A percentile compares a stretch with the other conserved stretches of the same genome.
Evolutionary conservation across 2,888 invertebrate genomes (phyloP).

Genomic region (Catocala fraxini): DNA sequence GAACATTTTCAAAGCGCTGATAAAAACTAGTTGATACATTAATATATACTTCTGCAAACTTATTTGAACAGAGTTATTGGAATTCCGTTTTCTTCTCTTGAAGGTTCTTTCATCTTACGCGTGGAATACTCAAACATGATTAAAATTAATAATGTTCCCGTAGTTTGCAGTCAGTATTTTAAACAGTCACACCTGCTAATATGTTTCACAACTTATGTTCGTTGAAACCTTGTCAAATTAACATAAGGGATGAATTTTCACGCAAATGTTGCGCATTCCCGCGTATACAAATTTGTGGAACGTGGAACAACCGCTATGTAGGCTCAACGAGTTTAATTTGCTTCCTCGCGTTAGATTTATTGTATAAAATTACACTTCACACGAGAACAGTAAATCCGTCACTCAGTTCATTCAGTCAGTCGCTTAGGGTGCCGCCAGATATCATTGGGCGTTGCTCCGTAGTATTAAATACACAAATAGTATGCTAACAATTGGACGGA

Average conservation of each 20-base stretch:
- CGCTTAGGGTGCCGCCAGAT: too few species aligned
- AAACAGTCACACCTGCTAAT: constrained; percentile 36
- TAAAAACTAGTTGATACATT: too few species aligned
- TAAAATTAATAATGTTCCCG: constrained; percentile 41
- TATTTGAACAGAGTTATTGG: background rate
- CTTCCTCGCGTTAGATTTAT: constrained; percentile 18
- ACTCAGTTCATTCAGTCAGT: too few species aligned
- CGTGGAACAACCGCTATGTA: constrained; percentile 28
- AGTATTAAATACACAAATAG: too few species aligned
- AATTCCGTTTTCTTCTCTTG: constrained; percentile 4
- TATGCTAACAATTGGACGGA: too few species aligned
- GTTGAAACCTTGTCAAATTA: constrained; percentile 42
- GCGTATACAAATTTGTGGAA: constrained; percentile 24
- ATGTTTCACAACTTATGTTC: constrained; percentile 37
- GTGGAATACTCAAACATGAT: constrained; percentile 31
- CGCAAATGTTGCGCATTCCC: constrained; percentile 45
- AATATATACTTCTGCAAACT: background rate
- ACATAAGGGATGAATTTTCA: constrained; percentile 49
- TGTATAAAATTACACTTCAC: constrained; percentile 24
- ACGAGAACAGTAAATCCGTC: background rate
- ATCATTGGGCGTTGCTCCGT: too few species aligned
- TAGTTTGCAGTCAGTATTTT: constrained; percentile 34
- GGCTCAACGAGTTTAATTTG: constrained; percentile 31
- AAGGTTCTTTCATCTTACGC: constrained; percentile 6
- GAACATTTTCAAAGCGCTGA: too few species aligned